Conservation (phyloP, 2,888 invertebrate genomes). For the Ephialtes manifestator region DNA sequence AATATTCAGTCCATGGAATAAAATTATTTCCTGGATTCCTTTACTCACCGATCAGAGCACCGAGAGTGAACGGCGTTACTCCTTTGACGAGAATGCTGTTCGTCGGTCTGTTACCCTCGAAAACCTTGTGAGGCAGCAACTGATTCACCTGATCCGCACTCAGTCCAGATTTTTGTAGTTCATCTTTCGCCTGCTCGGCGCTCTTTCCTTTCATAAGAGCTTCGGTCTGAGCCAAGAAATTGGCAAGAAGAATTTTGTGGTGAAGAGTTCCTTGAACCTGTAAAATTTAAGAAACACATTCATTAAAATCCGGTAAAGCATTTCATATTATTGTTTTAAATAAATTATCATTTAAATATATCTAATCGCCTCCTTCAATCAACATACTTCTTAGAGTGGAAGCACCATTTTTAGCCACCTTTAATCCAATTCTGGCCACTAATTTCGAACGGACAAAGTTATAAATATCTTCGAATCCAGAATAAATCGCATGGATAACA, state of each 20-base stretch:
- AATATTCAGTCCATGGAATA: not conserved
- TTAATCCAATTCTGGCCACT: no score
- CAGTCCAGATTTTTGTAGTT: conserved; percentile 93
- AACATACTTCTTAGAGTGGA: no score
- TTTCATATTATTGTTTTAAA: not conserved
- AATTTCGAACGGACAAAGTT: no score
- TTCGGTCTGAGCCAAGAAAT: conserved; percentile 99
- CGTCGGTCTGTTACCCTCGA: conserved; percentile 98
- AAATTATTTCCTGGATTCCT: not conserved
- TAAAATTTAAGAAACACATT: conserved; percentile 39
- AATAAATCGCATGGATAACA: no score
- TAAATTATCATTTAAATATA: no score
- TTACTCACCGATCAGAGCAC: conserved; percentile 93
- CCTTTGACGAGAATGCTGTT: conserved; percentile 98
- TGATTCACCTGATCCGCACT: conserved; percentile 91
- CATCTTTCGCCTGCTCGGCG: conserved; percentile 90
- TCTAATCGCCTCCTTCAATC: no score
- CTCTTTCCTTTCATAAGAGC: conserved; percentile 96
- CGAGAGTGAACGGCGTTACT: conserved; percentile 97
- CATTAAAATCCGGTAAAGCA: not conserved
- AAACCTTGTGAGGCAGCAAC: conserved; percentile 98
- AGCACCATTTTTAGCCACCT: no score
- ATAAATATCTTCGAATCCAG: no score
- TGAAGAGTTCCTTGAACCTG: conserved; percentile 91
- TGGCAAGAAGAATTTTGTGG: conserved; percentile 97